These are phyloP conservation scores for Centrocercus urophasianus DNA, from an alignment of 2,113 vertebrate species.

Conservation along the genomic window DNA sequence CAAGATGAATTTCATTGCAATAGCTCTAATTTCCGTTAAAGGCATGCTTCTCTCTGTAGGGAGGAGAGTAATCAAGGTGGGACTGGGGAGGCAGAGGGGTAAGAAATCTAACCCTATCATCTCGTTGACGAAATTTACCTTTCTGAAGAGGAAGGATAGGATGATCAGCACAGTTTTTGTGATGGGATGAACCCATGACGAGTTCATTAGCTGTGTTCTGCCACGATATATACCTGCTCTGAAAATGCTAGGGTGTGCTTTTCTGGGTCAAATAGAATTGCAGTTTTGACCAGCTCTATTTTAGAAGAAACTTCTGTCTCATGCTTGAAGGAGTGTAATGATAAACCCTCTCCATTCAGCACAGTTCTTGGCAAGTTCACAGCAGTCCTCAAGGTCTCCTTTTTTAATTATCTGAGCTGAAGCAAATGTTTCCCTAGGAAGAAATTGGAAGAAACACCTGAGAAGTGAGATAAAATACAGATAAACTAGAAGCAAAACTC, in stretches of 20 bases:
- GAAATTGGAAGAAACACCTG: not conserved
- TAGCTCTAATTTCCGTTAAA: slow-evolving; percentile 13
- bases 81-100: not conserved
- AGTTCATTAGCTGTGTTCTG: not conserved
- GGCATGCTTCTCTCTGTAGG: not conserved
- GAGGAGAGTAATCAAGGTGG: not conserved
- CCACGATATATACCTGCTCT: not conserved
- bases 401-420: slow-evolving; percentile 22
- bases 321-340: not conserved
- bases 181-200: not conserved
- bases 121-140: not conserved
- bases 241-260: not conserved
- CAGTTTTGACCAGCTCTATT: not conserved
- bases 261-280: slow-evolving; percentile 1
- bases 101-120: slow-evolving; percentile 11
- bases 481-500: not conserved
- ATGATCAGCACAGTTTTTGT: not conserved
- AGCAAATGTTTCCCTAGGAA: not conserved
- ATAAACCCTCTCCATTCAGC: slow-evolving; percentile 7
- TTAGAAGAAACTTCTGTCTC: not conserved
- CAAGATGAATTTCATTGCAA: not conserved
- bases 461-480: not conserved
- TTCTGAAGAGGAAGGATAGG: slow-evolving; percentile 6
- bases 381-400: not conserved
- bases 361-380: slow-evolving; percentile 35